Evolutionary conservation across 30 jellyfish, hydroid and myxozoan species (phyloP).

Genomic region (Cassiopea xamachana): DNA sequence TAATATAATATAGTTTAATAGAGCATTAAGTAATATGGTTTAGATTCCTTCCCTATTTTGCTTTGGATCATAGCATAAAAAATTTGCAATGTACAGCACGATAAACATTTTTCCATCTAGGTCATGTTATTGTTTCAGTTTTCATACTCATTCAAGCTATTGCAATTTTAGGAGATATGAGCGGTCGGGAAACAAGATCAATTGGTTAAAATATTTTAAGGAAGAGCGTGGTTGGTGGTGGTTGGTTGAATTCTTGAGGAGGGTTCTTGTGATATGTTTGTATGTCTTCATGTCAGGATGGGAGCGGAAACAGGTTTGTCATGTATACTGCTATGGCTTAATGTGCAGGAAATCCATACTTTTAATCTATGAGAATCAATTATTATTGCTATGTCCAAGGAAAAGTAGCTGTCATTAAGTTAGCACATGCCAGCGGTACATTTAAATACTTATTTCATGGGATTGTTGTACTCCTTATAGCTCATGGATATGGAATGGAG

Average conservation of each 20-base stretch:
- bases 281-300: slow-evolving; percentile 70
- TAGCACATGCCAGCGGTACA: too few species aligned
- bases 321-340: background rate
- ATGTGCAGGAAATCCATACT: background rate
- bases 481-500: too few species aligned
- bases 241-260: slow-evolving; percentile 44
- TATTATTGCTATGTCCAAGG: background rate
- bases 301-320: slow-evolving; percentile 61
- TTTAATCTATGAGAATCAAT: too few species aligned
- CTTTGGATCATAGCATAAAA: too few species aligned
- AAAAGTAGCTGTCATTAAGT: too few species aligned
- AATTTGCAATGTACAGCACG: too few species aligned
- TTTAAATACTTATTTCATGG: too few species aligned
- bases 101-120: too few species aligned
- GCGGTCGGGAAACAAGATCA: background rate
- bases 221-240: slow-evolving; percentile 75
- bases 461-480: too few species aligned
- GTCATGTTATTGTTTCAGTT: background rate
- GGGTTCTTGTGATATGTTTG: slow-evolving; percentile 37
- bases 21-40: too few species aligned
- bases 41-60: too few species aligned
- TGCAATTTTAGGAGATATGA: background rate
- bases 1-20: too few species aligned
- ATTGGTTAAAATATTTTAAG: slow-evolving; percentile 28
- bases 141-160: background rate